A percentile compares a stretch with the other conserved stretches of the same genome.
Conservation (phyloP, 2,888 invertebrate species). For the Andrena hattorfiana region DNA sequence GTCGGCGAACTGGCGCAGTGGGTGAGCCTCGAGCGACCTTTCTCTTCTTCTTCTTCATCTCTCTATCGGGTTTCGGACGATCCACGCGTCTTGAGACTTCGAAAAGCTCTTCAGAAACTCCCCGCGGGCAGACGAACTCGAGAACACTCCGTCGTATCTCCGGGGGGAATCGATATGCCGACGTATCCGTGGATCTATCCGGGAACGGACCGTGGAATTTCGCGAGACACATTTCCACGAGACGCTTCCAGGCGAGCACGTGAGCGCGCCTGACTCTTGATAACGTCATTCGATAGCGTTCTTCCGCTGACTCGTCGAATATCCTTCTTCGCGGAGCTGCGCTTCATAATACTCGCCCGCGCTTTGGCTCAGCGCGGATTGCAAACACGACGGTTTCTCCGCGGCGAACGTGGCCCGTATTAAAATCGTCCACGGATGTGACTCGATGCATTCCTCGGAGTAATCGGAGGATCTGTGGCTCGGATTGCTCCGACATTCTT, state of each 20-base stretch:
- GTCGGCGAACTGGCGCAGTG: conserved; percentile 33
- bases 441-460: too few relatives aligned
- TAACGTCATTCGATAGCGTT: conserved; percentile 25
- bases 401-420: neutral
- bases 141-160: conserved; percentile 47
- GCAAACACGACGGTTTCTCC: neutral
- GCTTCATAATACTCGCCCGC: neutral
- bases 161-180: conserved; percentile 63
- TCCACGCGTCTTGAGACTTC: conserved; percentile 64
- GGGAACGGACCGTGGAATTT: conserved; percentile 50
- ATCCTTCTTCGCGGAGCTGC: conserved; percentile 11
- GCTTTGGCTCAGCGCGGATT: neutral
- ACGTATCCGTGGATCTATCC: conserved; percentile 56
- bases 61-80: conserved; percentile 51
- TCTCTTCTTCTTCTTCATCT: neutral
- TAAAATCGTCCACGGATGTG: neutral
- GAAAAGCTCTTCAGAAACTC: conserved; percentile 61
- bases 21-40: conserved; percentile 45
- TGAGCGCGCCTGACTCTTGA: conserved; percentile 7
- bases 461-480: too few relatives aligned
- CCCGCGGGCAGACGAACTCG: conserved; percentile 60
- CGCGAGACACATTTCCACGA: conserved; percentile 48
- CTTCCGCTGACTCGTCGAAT: conserved; percentile 41
- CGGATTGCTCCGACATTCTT: too few relatives aligned
- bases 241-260: conserved; percentile 39